Evolutionary conservation across 2,888 invertebrate species (phyloP).

Genomic region (Taenaris catops): DNA sequence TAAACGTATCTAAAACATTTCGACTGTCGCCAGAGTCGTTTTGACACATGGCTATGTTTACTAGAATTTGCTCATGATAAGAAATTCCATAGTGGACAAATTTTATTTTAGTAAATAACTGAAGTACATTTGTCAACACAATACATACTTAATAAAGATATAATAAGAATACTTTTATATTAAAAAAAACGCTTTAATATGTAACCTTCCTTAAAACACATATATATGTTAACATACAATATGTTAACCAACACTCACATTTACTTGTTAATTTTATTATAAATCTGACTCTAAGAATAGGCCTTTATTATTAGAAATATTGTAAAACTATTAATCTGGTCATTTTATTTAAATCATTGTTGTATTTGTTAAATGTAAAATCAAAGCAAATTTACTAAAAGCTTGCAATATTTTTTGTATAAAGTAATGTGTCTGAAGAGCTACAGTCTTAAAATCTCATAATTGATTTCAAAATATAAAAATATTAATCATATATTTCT

Average conservation of each 20-base stretch:
- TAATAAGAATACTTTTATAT: constrained; percentile 64
- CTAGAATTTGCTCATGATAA: constrained; percentile 43
- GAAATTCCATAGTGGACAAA: constrained; percentile 52
- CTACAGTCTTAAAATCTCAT: constrained; percentile 74
- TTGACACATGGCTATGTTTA: constrained; percentile 28
- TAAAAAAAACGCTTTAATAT: constrained; percentile 69
- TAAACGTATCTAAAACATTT: constrained; percentile 11
- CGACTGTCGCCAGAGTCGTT: constrained; percentile 61
- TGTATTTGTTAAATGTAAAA: constrained; percentile 72
- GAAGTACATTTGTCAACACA: constrained; percentile 64
- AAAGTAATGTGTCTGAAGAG: constrained; percentile 66
- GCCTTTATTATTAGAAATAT: constrained; percentile 67
- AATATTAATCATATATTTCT: too few relatives aligned
- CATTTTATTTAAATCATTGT: constrained; percentile 79
- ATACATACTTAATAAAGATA: constrained; percentile 64
- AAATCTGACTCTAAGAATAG: constrained; percentile 70
- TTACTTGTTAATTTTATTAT: constrained; percentile 72
- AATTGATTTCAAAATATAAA: constrained; percentile 74
- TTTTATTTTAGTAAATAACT: constrained; percentile 58
- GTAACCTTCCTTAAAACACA: constrained; percentile 67
- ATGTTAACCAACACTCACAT: constrained; percentile 77
- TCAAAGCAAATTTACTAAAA: constrained; percentile 68
- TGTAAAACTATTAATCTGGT: constrained; percentile 78
- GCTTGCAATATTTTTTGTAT: constrained; percentile 70
- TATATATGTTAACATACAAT: too few relatives aligned